Conservation (phyloP, 1,140 invertebrate species). For the Myzus persicae region DNA sequence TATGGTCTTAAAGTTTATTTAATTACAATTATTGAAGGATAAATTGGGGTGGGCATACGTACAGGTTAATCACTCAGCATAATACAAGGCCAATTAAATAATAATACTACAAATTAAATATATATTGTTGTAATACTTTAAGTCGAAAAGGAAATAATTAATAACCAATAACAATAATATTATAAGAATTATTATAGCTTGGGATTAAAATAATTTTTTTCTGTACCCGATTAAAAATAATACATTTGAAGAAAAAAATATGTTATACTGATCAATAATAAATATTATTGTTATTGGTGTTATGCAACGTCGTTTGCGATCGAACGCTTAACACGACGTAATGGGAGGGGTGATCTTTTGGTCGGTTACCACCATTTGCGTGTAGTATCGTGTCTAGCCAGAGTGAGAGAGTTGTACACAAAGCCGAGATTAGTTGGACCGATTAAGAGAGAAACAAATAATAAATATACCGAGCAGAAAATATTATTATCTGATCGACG, state of each 20-base stretch:
- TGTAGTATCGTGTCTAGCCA: slow-evolving; percentile 18
- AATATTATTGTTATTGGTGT: neutral
- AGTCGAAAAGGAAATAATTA: neutral
- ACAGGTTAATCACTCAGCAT: neutral
- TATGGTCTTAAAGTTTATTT: neutral
- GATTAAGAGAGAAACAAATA: slow-evolving; percentile 55
- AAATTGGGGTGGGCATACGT: neutral
- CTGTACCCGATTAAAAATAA: neutral
- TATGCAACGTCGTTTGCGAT: slow-evolving; percentile 13
- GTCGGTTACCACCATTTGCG: slow-evolving; percentile 28
- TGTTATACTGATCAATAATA: neutral
- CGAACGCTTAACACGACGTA: neutral
- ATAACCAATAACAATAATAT: neutral
- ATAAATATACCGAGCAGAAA: slow-evolving; percentile 50
- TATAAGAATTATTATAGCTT: neutral
- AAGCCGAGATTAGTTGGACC: slow-evolving; percentile 38
- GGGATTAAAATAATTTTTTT: neutral
- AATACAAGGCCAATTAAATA: neutral
- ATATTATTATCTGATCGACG: slow-evolving; percentile 54
- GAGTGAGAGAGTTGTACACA: slow-evolving; percentile 40
- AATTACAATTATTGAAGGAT: neutral
- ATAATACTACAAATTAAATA: too few relatives aligned
- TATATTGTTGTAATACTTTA: neutral
- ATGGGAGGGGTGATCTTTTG: neutral
- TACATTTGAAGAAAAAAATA: neutral